Evolutionary conservation across 1,140 invertebrate genomes (phyloP).

Genomic region (Eumeta japonica): DNA sequence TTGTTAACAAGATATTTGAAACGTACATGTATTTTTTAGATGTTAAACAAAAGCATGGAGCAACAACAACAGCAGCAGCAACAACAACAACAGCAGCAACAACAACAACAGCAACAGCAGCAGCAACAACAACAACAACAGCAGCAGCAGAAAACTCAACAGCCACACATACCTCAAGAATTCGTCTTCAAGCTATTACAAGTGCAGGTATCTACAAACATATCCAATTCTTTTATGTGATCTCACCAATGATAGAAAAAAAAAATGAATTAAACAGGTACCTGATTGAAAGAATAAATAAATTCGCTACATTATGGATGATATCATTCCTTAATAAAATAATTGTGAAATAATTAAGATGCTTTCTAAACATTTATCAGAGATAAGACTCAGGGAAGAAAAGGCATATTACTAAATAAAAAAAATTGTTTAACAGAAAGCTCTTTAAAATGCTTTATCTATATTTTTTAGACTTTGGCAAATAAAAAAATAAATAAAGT

Average conservation of each 20-base stretch:
- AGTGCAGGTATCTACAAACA: slow-evolving; percentile 39
- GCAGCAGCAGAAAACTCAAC: slow-evolving; percentile 27
- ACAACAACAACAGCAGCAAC: slow-evolving; percentile 35
- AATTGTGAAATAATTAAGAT: no score
- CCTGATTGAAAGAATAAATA: neutral
- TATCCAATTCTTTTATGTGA: slow-evolving; percentile 2
- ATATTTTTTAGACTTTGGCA: no score
- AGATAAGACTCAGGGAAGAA: no score
- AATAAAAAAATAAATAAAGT: no score
- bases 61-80: slow-evolving; percentile 31
- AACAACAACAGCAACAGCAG: slow-evolving; percentile 34
- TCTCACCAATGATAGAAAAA: neutral
- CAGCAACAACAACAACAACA: slow-evolving; percentile 26
- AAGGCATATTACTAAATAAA: no score
- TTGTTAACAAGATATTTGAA: neutral
- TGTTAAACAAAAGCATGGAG: slow-evolving; percentile 60
- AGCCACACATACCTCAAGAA: slow-evolving; percentile 51
- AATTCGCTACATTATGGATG: no score
- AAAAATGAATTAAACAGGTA: neutral
- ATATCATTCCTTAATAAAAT: no score
- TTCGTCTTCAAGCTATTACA: slow-evolving; percentile 58
- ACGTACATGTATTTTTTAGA: slow-evolving; percentile 26
- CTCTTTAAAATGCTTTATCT: no score
- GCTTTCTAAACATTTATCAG: no score
- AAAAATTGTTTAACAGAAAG: no score